A percentile compares a stretch with the other conserved stretches of the same genome.
Evolutionary conservation across 2,797 vertebrate species (phyloP).

Genomic region (Manis pentadactyla): DNA sequence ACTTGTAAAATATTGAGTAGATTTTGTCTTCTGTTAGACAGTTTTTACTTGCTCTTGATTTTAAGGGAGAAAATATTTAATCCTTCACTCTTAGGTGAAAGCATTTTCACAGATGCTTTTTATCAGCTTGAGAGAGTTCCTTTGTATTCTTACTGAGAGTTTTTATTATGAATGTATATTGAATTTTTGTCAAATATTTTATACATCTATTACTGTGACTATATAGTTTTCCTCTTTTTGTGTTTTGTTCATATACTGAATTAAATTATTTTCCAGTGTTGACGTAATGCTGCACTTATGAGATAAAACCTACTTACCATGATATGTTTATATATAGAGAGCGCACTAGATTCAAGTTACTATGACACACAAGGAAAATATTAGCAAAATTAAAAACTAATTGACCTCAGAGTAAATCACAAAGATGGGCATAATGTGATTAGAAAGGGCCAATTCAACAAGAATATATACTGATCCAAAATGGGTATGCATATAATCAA

Average conservation of each 20-base stretch:
- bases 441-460: background rate
- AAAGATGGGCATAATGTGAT: background rate
- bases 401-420: background rate
- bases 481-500: background rate
- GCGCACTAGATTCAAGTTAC: background rate
- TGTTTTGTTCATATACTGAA: background rate
- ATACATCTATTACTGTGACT: background rate
- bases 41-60: background rate
- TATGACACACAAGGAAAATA: background rate
- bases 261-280: background rate
- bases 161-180: background rate
- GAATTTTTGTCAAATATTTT: background rate
- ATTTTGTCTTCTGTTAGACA: background rate
- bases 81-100: background rate
- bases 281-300: background rate
- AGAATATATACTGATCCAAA: background rate
- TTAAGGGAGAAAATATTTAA: background rate
- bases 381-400: background rate
- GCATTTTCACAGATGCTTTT: background rate
- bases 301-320: background rate
- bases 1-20: background rate
- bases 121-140: background rate
- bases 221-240: background rate
- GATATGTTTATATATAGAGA: background rate
- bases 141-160: background rate